These are phyloP conservation scores for Zalophus californianus DNA, from an alignment of 2,797 vertebrate genomes.

Conservation along the genomic window DNA sequence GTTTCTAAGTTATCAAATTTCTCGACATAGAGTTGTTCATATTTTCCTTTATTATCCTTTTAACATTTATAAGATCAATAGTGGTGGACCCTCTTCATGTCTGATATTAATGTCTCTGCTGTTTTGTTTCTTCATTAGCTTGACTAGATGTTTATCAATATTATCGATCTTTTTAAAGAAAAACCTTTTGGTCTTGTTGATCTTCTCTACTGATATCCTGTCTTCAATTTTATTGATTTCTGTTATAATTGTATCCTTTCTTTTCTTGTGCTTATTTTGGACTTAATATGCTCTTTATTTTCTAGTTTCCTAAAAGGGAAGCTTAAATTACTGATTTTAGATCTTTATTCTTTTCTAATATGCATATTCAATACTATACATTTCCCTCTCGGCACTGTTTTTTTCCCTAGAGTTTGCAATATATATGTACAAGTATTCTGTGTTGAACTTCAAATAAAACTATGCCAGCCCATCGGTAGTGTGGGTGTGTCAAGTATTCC, in stretches of 20 bases:
- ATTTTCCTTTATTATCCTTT: not conserved
- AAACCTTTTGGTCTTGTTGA: not conserved
- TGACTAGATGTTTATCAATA: not conserved
- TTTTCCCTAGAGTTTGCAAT: not conserved
- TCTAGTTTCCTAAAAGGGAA: not conserved
- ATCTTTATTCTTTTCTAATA: not conserved
- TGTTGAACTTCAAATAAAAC: not conserved
- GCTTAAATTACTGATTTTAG: not conserved
- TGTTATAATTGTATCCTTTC: not conserved
- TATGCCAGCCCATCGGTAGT: not conserved
- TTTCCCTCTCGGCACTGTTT: not conserved
- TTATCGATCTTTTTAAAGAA: not conserved
- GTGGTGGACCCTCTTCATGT: not conserved
- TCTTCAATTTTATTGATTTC: not conserved
- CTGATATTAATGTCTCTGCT: not conserved
- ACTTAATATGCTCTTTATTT: not conserved
- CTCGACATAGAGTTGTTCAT: not conserved
- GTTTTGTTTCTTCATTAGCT: not conserved
- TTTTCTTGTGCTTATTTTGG: not conserved
- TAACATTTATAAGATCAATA: not conserved
- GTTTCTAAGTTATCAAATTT: not conserved
- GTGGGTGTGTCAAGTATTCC: not conserved
- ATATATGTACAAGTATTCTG: not conserved
- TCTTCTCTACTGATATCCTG: not conserved
- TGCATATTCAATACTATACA: not conserved